A percentile compares a stretch with the other conserved stretches of the same genome.
phyloP scores from a whole-genome alignment of 2,797 vertebrate species.

The Typhlichthys eigenmanni region DNA sequence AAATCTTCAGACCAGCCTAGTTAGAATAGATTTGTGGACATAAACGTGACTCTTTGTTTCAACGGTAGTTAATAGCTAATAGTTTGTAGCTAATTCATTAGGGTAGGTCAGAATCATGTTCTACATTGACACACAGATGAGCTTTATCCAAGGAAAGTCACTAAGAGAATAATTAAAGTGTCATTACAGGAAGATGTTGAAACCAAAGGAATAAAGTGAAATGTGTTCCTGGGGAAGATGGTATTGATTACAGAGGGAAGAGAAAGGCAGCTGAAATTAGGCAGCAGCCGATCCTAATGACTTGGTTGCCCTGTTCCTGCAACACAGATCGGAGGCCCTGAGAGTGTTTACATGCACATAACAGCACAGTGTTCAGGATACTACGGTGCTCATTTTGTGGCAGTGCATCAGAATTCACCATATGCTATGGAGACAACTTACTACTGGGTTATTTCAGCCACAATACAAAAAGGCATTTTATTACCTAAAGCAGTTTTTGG shows the following conservation, averaged over 20 bases:
- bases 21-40: not conserved
- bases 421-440: too few species aligned
- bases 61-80: not conserved
- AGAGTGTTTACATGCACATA: slow-evolving; percentile 2
- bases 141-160: too few species aligned
- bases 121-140: slow-evolving; percentile 7
- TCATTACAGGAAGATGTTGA: slow-evolving; percentile 10
- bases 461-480: not conserved
- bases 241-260: slow-evolving; percentile 47
- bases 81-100: too few species aligned
- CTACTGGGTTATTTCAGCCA: too few species aligned
- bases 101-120: not conserved
- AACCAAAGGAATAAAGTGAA: slow-evolving; percentile 10
- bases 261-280: slow-evolving; percentile 51
- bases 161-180: slow-evolving; percentile 1
- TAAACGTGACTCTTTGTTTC: slow-evolving; percentile 5
- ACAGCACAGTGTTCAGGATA: not conserved
- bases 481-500: not conserved
- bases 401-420: too few species aligned
- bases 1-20: slow-evolving; percentile 3
- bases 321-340: slow-evolving; percentile 1
- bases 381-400: not conserved
- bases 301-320: slow-evolving; percentile 13
- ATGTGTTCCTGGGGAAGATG: slow-evolving; percentile 35
- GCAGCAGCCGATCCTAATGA: slow-evolving; percentile 7